phyloP scores from a whole-genome alignment of 2,797 vertebrate genomes.

The Hylomyscus alleni region DNA sequence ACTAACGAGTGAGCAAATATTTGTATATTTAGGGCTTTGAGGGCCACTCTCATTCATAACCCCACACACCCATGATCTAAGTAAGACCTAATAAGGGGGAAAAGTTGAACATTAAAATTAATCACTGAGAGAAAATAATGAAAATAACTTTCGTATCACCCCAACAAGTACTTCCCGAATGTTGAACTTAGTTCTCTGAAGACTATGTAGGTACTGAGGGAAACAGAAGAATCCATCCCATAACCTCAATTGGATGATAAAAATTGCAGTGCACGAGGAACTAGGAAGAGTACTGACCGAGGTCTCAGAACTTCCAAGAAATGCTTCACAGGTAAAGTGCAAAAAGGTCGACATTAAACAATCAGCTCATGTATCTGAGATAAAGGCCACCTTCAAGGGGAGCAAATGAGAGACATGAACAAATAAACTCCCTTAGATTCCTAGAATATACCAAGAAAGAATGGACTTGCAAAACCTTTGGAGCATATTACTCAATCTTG shows the following conservation, averaged over 20 bases:
- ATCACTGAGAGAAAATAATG: neutral
- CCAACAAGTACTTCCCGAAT: neutral
- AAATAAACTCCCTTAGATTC: neutral
- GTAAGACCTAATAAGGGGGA: neutral
- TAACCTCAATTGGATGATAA: neutral
- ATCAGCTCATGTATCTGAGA: neutral
- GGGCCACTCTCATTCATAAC: too few species aligned
- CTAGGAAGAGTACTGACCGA: neutral
- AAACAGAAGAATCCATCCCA: neutral
- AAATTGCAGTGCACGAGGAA: neutral
- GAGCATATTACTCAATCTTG: neutral
- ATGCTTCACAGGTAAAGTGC: neutral
- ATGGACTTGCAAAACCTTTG: neutral
- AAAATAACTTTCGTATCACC: neutral
- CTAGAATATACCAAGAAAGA: neutral
- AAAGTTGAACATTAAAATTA: neutral
- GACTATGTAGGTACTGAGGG: neutral
- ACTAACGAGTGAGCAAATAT: too few species aligned
- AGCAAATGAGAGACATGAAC: neutral
- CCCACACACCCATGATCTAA: neutral
- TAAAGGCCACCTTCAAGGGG: neutral
- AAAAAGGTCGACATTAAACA: constrained; percentile 7
- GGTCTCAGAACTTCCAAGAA: neutral
- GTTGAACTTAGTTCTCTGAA: neutral
- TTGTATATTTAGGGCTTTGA: neutral